Percentiles rank a stretch among this genome's conserved stretches.
Conservation (phyloP, 2,888 invertebrate species). For the Encarsia formosa region DNA sequence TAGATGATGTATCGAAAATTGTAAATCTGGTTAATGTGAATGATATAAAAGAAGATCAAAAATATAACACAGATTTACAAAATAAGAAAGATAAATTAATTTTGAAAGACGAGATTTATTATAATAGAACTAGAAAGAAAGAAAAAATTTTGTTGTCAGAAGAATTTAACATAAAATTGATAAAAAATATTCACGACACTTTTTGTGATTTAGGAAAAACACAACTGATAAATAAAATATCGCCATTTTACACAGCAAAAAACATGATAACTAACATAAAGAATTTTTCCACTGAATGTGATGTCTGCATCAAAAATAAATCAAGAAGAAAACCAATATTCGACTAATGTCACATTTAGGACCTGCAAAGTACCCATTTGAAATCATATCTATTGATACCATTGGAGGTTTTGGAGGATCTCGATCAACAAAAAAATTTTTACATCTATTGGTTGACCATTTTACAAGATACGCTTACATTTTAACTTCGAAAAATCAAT, state of each 20-base stretch:
- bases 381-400: constrained; percentile 31
- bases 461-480: constrained; percentile 24
- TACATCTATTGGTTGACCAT: constrained; percentile 21
- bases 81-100: constrained; percentile 13
- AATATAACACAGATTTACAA: constrained; percentile 14
- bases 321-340: constrained; percentile 24
- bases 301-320: constrained; percentile 23
- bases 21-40: constrained; percentile 27
- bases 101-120: constrained; percentile 20
- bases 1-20: constrained; percentile 26
- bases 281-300: constrained; percentile 16
- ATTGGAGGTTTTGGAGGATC: constrained; percentile 29
- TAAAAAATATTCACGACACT: constrained; percentile 16
- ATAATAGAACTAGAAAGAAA: constrained; percentile 20
- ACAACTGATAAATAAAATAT: constrained; percentile 24
- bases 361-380: constrained; percentile 18
- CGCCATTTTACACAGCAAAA: constrained; percentile 14
- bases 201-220: constrained; percentile 26
- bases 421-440: constrained; percentile 26
- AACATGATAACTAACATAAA: constrained; percentile 28
- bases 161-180: constrained; percentile 18
- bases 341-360: constrained; percentile 20
- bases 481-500: constrained; percentile 20
- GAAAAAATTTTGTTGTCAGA: constrained; percentile 28
- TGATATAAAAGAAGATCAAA: constrained; percentile 28